Percentiles rank a stretch among this genome's conserved stretches.
Conservation (phyloP, 2,797 vertebrate species). For the Mus minutoides region DNA sequence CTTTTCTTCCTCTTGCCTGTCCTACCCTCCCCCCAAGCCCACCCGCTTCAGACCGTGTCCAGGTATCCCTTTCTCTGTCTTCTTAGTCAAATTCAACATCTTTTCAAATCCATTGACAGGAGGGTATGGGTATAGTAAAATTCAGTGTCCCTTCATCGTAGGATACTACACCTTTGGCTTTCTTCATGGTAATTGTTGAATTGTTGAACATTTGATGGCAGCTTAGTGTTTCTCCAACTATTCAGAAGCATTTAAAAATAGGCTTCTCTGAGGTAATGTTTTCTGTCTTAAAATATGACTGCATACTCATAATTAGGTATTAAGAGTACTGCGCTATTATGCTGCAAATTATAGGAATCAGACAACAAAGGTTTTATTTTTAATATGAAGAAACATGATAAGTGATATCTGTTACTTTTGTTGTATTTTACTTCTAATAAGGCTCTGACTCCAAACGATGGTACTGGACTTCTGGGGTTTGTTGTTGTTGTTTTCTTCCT, state of each 20-base stretch:
- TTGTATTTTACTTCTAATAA: conserved; percentile 27
- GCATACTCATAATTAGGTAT: not conserved
- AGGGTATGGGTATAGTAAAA: conserved; percentile 11
- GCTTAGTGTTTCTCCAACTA: conserved; percentile 22
- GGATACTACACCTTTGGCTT: conserved; percentile 51
- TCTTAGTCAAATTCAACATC: not conserved
- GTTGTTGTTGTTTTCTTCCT: not conserved
- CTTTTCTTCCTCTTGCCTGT: not conserved
- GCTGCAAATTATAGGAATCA: not conserved
- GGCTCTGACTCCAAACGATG: conserved; percentile 27
- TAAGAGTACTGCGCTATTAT: not conserved
- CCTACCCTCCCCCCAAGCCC: not conserved
- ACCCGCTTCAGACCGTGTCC: not conserved
- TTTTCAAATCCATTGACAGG: not conserved
- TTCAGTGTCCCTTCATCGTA: conserved; percentile 37
- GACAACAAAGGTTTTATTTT: conserved; percentile 2
- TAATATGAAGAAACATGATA: conserved; percentile 8
- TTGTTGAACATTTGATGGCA: conserved; percentile 32
- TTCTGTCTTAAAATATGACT: conserved; percentile 44
- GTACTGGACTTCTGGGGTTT: not conserved
- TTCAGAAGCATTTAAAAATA: conserved; percentile 54
- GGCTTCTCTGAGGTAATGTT: conserved; percentile 34
- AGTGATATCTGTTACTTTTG: conserved; percentile 8
- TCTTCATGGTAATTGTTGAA: conserved; percentile 46
- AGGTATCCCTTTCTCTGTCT: not conserved